Percentiles rank a stretch among this genome's conserved stretches.
Evolutionary conservation across 2,113 vertebrate genomes (phyloP).

Genomic region (Nothocercus julius): DNA sequence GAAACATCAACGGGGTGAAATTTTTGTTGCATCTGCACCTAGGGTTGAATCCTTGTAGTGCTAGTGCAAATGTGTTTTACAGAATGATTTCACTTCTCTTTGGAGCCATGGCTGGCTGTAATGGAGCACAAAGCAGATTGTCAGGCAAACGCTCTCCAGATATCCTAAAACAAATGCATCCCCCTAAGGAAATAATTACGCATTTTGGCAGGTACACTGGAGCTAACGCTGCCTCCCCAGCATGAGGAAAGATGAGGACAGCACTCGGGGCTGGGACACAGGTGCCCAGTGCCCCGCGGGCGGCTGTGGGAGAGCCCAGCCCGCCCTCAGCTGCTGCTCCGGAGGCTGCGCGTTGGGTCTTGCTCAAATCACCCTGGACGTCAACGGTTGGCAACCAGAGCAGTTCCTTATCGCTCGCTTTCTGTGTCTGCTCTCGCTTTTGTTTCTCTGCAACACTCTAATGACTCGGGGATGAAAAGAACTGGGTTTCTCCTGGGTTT

Average conservation of each 20-base stretch:
- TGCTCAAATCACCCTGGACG: background rate
- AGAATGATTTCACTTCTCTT: background rate
- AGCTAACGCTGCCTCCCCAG: background rate
- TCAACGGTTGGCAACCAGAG: background rate
- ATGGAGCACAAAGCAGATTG: background rate
- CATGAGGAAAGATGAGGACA: background rate
- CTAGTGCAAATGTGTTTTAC: background rate
- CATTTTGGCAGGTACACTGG: background rate
- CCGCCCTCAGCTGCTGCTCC: background rate
- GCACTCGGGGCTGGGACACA: background rate
- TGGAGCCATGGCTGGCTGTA: background rate
- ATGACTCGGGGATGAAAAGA: background rate
- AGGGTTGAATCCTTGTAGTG: background rate
- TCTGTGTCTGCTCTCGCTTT: background rate
- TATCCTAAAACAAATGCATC: background rate
- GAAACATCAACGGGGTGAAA: background rate
- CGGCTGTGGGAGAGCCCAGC: background rate
- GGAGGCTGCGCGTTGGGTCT: background rate
- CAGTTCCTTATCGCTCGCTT: background rate
- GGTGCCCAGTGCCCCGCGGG: rapidly evolving
- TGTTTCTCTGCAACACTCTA: background rate
- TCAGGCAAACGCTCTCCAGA: background rate
- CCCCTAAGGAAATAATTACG: background rate
- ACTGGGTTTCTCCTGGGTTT: background rate
- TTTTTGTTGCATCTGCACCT: background rate